Percentiles rank a stretch among this genome's conserved stretches.
Evolutionary conservation across 2,797 vertebrate species (phyloP).

Genomic region (Xyrichtys novacula): DNA sequence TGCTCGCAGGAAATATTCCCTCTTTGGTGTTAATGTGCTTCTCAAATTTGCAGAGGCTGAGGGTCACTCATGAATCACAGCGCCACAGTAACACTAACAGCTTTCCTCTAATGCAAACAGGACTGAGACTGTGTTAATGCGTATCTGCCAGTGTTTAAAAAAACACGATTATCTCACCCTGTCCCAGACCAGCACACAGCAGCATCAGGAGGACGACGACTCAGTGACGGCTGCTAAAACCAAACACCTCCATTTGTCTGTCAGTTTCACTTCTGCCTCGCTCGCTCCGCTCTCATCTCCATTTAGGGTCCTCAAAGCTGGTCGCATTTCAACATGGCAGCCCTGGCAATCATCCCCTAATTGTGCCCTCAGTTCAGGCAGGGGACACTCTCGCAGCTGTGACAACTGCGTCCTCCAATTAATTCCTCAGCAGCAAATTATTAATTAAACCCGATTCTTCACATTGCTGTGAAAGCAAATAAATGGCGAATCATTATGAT

Average conservation of each 20-base stretch:
- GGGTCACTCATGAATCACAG: conserved; percentile 20
- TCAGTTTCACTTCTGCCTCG: conserved; percentile 48
- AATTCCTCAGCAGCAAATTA: conserved; percentile 75
- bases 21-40: conserved; percentile 24
- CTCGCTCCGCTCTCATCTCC: background rate
- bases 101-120: conserved; percentile 28
- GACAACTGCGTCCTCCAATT: conserved; percentile 66
- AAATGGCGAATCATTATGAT: conserved; percentile 80
- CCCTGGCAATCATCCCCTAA: conserved; percentile 60
- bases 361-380: conserved; percentile 59
- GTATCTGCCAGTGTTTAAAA: conserved; percentile 5
- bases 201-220: conserved; percentile 23
- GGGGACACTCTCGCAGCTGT: conserved; percentile 59
- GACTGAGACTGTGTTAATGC: background rate
- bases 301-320: conserved; percentile 49
- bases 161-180: conserved; percentile 37
- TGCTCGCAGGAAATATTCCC: conserved; percentile 8
- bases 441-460: conserved; percentile 81
- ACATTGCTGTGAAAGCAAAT: conserved; percentile 77
- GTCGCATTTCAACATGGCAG: conserved; percentile 63
- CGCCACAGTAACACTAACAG: background rate
- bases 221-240: conserved; percentile 38
- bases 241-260: conserved; percentile 63
- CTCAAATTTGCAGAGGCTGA: conserved; percentile 5
- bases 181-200: conserved; percentile 38